Conservation (phyloP, 2,113 vertebrate genomes). For the Macquaria australasica region DNA sequence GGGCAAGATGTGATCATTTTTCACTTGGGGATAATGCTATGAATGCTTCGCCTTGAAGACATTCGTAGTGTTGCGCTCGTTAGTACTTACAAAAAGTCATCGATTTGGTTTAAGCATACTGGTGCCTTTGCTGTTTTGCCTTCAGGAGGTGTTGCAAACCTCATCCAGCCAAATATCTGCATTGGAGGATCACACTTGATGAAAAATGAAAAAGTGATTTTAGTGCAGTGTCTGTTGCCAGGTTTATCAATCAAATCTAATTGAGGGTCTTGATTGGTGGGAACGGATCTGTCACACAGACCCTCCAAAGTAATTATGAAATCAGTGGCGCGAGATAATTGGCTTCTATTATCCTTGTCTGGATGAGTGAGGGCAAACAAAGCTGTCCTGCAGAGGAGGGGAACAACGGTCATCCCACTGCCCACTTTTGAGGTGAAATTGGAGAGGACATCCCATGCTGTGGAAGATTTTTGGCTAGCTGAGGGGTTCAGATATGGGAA, state of each 20-base stretch:
- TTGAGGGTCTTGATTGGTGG: constrained; percentile 2
- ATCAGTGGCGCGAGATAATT: constrained; percentile 60
- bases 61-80: not conserved
- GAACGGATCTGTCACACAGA: constrained; percentile 35
- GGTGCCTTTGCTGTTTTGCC: not conserved
- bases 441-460: constrained; percentile 17
- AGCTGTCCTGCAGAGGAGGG: constrained; percentile 38
- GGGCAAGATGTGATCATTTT: not conserved
- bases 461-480: not conserved
- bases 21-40: not conserved
- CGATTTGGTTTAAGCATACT: not conserved
- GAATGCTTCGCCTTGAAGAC: not conserved
- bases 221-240: not conserved
- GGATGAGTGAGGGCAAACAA: constrained; percentile 58
- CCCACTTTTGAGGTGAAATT: constrained; percentile 40
- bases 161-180: not conserved
- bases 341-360: constrained; percentile 56
- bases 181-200: not conserved
- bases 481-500: constrained; percentile 5
- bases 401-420: constrained; percentile 19
- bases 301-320: constrained; percentile 45
- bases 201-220: not conserved
- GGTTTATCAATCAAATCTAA: constrained; percentile 1
- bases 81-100: not conserved
- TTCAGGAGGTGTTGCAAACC: not conserved